Percentiles rank a stretch among this genome's conserved stretches.
These are phyloP conservation scores for Coturnix japonica DNA, from an alignment of 2,113 vertebrate genomes.

Conservation along the genomic window DNA sequence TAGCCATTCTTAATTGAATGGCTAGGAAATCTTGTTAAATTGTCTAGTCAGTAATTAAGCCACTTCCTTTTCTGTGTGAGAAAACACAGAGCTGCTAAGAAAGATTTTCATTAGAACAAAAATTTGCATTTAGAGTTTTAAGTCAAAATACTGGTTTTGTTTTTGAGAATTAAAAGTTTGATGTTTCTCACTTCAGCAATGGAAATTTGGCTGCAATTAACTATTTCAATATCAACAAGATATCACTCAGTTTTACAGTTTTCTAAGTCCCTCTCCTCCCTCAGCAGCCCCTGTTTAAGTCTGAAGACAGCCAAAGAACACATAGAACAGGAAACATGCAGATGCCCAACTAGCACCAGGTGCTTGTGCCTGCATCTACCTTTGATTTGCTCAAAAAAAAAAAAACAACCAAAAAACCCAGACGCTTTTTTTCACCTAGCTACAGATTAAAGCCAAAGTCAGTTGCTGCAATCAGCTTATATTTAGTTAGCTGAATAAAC, in stretches of 20 bases:
- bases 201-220: neutral
- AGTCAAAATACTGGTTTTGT: neutral
- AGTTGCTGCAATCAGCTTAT: neutral
- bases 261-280: neutral
- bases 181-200: neutral
- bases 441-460: neutral
- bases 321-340: fast-evolving
- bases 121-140: neutral
- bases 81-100: neutral
- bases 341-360: neutral
- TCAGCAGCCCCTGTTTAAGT: neutral
- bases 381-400: neutral
- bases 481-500: neutral
- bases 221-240: neutral
- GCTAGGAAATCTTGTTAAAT: neutral
- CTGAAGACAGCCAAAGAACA: neutral
- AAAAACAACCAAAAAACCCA: neutral
- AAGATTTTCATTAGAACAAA: neutral
- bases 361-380: neutral
- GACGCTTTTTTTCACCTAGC: neutral
- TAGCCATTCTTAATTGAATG: neutral
- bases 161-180: neutral
- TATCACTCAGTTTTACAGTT: neutral
- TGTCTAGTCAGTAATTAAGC: neutral
- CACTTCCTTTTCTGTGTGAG: neutral